Conservation (phyloP, 2,113 vertebrate species). For the Aegithalos caudatus region DNA sequence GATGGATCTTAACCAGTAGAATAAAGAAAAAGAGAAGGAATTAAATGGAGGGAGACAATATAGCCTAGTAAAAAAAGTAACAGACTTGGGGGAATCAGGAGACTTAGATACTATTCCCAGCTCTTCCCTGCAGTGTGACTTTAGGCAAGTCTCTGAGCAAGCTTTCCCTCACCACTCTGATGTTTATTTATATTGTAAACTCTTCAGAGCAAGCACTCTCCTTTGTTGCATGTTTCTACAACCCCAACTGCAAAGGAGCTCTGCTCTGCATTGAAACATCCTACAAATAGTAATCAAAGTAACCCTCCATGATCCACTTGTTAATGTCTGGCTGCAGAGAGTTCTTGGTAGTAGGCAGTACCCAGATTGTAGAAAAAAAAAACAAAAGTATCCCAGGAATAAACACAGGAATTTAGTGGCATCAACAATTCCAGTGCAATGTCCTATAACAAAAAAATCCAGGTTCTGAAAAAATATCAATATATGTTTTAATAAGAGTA, state of each 20-base stretch:
- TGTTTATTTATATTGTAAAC: not conserved
- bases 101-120: not conserved
- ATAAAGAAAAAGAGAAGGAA: not conserved
- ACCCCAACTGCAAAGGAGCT: not conserved
- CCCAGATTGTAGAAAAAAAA: not conserved
- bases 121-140: not conserved
- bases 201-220: not conserved
- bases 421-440: not conserved
- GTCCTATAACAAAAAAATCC: not conserved
- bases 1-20: not conserved
- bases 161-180: not conserved
- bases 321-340: rapidly evolving
- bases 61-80: not conserved
- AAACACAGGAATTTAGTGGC: not conserved
- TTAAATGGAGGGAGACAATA: not conserved
- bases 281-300: not conserved
- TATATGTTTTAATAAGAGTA: not conserved
- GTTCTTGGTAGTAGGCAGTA: not conserved
- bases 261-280: not conserved
- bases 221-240: not conserved
- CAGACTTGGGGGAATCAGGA: not conserved
- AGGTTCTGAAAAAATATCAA: not conserved
- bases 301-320: not conserved
- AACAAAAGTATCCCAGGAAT: not conserved
- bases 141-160: not conserved